These are phyloP conservation scores for Gopherus flavomarginatus DNA, from an alignment of 2,113 vertebrate species.

Conservation along the genomic window DNA sequence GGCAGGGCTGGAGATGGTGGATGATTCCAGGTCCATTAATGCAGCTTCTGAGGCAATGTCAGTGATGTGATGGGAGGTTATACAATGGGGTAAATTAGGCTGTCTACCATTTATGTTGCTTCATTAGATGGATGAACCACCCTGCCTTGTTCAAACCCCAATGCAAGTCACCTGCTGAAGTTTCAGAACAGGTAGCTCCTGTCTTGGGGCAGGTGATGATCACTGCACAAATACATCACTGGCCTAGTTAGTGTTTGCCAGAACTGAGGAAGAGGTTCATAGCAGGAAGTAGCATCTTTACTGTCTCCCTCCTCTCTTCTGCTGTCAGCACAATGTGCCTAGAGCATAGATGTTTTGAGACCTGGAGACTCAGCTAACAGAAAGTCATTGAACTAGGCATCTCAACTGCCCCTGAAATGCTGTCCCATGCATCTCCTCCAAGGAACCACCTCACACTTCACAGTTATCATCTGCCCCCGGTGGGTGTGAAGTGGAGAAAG, in stretches of 20 bases:
- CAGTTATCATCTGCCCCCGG: background rate
- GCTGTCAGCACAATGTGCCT: background rate
- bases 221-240: background rate
- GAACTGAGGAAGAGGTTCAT: background rate
- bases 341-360: background rate
- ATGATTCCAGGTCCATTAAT: background rate
- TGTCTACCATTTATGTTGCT: background rate
- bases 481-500: background rate
- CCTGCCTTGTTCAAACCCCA: background rate
- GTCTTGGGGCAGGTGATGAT: background rate
- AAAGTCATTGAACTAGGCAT: background rate
- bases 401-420: background rate
- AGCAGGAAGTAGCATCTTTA: background rate
- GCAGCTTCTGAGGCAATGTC: background rate
- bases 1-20: background rate
- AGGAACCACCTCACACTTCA: background rate
- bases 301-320: background rate
- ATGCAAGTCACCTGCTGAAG: background rate
- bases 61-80: background rate
- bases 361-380: background rate
- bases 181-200: background rate
- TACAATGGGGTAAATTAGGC: background rate
- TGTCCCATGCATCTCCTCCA: background rate
- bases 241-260: background rate
- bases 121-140: background rate